These are phyloP conservation scores for Hirtodrosophila trivittata DNA, from an alignment of 2,888 invertebrate species.

Conservation along the genomic window DNA sequence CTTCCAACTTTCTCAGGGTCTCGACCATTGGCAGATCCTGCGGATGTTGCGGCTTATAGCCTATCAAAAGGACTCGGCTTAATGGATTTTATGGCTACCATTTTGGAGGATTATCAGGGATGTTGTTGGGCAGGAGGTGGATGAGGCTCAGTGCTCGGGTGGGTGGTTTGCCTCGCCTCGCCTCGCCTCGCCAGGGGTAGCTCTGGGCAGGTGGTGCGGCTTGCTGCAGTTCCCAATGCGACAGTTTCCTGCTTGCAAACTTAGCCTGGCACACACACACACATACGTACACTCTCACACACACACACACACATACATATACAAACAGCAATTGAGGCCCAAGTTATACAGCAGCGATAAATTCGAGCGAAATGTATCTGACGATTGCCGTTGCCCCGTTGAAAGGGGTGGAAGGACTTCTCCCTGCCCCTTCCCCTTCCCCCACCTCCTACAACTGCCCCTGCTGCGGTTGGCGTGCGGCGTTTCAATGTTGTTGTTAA, in stretches of 20 bases:
- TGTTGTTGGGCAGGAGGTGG: background rate
- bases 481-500: conserved; percentile 12
- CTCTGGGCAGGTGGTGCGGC: conserved; percentile 1
- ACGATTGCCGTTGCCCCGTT: conserved; percentile 49
- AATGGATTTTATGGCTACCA: background rate
- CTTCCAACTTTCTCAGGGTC: no score
- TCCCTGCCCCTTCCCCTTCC: conserved; percentile 2
- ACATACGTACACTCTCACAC: conserved; percentile 10
- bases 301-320: conserved; percentile 25
- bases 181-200: background rate
- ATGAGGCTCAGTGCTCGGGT: conserved; percentile 11
- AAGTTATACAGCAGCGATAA: conserved; percentile 82
- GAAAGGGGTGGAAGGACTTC: background rate
- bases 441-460: conserved; percentile 2
- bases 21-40: background rate
- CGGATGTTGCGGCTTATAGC: no score
- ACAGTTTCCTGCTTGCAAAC: conserved; percentile 76
- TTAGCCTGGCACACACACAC: conserved; percentile 35
- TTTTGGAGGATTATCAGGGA: conserved; percentile 3
- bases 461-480: conserved; percentile 73
- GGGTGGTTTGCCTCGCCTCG: background rate
- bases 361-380: conserved; percentile 80
- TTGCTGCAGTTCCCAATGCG: conserved; percentile 59
- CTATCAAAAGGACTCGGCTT: background rate
- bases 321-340: conserved; percentile 45